Evolutionary conservation across 2,113 vertebrate genomes (phyloP).

Genomic region (Parus major): DNA sequence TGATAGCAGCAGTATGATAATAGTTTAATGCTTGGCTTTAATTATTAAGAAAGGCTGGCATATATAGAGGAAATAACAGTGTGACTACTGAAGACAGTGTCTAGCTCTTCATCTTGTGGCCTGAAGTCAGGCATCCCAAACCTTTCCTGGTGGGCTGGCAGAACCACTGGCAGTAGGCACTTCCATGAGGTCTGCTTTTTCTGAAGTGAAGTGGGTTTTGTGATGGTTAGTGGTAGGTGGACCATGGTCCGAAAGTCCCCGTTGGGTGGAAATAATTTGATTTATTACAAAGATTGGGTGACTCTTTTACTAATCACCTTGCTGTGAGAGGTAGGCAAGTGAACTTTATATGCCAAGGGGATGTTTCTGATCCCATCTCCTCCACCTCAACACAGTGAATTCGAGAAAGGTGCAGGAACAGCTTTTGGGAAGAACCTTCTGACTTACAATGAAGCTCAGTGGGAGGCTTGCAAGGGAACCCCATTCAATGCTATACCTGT

Average conservation of each 20-base stretch:
- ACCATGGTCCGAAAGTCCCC: not conserved
- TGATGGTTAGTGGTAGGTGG: not conserved
- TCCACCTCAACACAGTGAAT: not conserved
- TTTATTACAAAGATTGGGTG: not conserved
- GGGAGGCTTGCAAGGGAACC: not conserved
- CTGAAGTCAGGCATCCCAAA: not conserved
- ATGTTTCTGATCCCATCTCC: not conserved
- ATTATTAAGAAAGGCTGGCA: not conserved
- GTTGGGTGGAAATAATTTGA: not conserved
- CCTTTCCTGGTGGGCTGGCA: not conserved
- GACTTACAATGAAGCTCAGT: not conserved
- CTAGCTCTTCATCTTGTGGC: not conserved
- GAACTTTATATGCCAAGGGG: not conserved
- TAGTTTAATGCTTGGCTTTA: not conserved
- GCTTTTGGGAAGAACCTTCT: not conserved
- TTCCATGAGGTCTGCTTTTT: not conserved
- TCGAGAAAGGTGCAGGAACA: not conserved
- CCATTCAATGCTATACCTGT: fast-evolving
- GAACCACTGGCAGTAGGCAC: not conserved
- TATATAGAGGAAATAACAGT: not conserved
- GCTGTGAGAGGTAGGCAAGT: not conserved
- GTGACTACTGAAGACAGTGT: not conserved
- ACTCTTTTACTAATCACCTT: not conserved
- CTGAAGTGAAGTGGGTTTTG: not conserved
- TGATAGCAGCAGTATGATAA: not conserved